A percentile compares a stretch with the other conserved stretches of the same genome.
Evolutionary conservation across 2,113 vertebrate genomes (phyloP).

Genomic region (Herpailurus yagouaroundi): DNA sequence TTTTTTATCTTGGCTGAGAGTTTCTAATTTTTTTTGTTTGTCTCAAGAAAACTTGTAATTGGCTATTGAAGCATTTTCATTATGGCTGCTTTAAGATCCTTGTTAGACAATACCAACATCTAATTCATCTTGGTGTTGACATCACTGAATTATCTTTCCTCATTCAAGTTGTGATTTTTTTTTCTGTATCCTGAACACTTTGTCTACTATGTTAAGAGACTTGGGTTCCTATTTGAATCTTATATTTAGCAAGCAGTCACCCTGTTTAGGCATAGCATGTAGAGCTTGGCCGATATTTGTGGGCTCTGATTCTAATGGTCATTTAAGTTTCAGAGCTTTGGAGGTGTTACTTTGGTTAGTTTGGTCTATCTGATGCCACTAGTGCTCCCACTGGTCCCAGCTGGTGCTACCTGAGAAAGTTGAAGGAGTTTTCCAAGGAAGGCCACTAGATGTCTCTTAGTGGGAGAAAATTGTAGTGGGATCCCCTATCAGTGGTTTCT

Average conservation of each 20-base stretch:
- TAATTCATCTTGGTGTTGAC: not conserved
- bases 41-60: constrained; percentile 24
- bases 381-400: not conserved
- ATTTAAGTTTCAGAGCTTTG: not conserved
- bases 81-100: not conserved
- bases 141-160: not conserved
- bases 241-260: not conserved
- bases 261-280: not conserved
- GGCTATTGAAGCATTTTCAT: not conserved
- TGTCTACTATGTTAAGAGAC: not conserved
- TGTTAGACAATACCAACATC: not conserved
- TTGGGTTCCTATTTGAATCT: not conserved
- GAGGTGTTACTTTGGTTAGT: not conserved
- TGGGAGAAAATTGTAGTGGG: not conserved
- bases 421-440: not conserved
- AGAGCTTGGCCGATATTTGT: not conserved
- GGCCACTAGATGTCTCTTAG: not conserved
- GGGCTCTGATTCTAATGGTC: not conserved
- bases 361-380: not conserved
- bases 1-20: not conserved
- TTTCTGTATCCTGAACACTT: not conserved
- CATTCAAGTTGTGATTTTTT: not conserved
- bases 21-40: constrained; percentile 20
- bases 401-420: not conserved
- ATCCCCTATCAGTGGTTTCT: not conserved